Evolutionary conservation across 2,797 vertebrate species (phyloP).

Genomic region (Karalla daura): DNA sequence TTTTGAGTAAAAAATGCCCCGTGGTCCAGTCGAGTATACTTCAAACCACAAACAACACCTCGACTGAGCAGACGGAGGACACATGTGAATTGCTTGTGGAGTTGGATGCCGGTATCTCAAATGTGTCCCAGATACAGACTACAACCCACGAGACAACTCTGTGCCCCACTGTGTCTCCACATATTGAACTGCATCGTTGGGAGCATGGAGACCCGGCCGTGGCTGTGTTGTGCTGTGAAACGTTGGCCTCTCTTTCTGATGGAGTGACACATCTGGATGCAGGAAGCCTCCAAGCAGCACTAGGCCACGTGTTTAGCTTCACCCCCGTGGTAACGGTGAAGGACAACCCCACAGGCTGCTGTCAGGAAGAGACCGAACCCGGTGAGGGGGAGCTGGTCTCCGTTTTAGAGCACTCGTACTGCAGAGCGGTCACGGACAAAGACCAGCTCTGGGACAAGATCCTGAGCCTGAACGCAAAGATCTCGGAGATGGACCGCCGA

Average conservation of each 20-base stretch:
- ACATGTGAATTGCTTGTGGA: conserved; percentile 12
- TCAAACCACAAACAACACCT: not conserved
- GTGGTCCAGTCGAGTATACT: not conserved
- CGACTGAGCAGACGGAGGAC: conserved; percentile 4
- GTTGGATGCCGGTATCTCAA: not conserved
- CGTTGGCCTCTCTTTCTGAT: not conserved
- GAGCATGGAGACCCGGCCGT: conserved; percentile 31
- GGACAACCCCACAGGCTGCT: not conserved
- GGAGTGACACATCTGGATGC: conserved; percentile 15
- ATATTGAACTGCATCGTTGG: not conserved
- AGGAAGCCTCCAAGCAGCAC: conserved; percentile 24
- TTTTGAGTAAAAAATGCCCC: conserved; percentile 58
- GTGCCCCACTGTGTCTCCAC: not conserved
- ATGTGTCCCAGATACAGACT: conserved; percentile 19
- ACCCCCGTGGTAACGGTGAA: conserved; percentile 45
- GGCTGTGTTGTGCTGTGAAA: conserved; percentile 51
- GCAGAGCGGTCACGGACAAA: conserved; percentile 83
- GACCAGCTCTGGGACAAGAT: conserved; percentile 89
- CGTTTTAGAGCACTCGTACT: conserved; percentile 88
- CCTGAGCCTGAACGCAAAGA: conserved; percentile 86
- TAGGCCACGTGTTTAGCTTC: conserved; percentile 49
- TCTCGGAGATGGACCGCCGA: conserved; percentile 85
- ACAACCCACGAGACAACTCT: conserved; percentile 14
- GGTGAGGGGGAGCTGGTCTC: conserved; percentile 49
- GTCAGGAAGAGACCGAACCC: conserved; percentile 48